These are phyloP conservation scores for Ophiodon elongatus DNA, from an alignment of 2,113 vertebrate species.

Conservation along the genomic window DNA sequence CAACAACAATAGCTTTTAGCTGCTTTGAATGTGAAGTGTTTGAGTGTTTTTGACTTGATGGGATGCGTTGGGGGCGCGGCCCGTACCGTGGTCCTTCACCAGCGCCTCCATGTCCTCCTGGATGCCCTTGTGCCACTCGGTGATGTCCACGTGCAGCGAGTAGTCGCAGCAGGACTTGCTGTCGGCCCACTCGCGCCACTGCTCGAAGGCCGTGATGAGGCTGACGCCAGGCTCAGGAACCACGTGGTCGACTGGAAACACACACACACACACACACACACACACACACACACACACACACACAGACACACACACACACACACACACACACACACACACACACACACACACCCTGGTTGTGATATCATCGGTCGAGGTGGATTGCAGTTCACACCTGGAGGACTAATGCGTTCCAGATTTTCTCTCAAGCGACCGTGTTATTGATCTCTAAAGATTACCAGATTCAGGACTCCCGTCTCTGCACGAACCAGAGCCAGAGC, in stretches of 20 bases:
- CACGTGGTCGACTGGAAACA: conserved; percentile 92
- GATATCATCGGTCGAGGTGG: neutral
- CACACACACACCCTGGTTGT: neutral
- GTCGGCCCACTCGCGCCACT: conserved; percentile 98
- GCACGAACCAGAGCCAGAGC: neutral
- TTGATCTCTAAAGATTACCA: conserved; percentile 20
- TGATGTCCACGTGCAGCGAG: conserved; percentile 97
- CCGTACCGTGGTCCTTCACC: conserved; percentile 95
- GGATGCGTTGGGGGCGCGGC: neutral
- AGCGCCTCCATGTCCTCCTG: conserved; percentile 98
- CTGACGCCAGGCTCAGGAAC: conserved; percentile 92
- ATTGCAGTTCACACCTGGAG: neutral
- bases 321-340: neutral
- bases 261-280: conserved; percentile 30
- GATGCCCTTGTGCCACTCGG: conserved; percentile 95
- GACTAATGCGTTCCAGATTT: neutral
- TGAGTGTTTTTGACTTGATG: neutral
- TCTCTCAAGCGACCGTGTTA: neutral
- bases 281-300: neutral
- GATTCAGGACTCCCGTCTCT: neutral
- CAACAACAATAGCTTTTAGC: neutral
- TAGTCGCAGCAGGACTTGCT: conserved; percentile 98
- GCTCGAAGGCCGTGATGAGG: conserved; percentile 92
- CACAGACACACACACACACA: conserved; percentile 18
- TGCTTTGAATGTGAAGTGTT: too few relatives aligned